Base-by-base conservation (phyloP, 2,113 vertebrate genomes). In the Typhlomys cinereus region DNA sequence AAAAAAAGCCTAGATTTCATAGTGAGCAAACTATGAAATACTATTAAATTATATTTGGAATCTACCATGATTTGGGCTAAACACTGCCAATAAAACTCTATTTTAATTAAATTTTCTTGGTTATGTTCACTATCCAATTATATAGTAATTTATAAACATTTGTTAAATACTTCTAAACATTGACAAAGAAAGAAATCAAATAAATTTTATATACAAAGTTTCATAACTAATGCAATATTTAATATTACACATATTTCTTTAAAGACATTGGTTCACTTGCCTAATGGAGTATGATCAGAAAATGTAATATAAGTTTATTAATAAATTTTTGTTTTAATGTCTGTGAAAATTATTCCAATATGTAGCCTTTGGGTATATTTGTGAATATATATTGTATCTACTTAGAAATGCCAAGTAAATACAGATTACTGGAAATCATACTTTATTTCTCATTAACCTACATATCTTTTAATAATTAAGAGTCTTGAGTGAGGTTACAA, bases 151-250 rank as follows among this genome's bases (percentile, higher is more conserved):
- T 31, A 50, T 44, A 85, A 88, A 11, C 14, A 41, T 83, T 85
- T 85, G 7, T 70, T 10, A 75, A 75, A 90, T n/a, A 93, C 75
- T 54, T 2, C 1, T 25, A n/a, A 88, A 39, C 34, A 79, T 39
- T 44, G 31, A 12, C 5, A 1, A 82, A 78, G 5, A 92, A 62
- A 4, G 44, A 69, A n/a, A 85, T 48, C 75, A 64, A n/a, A 23
- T 44, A 82, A 74, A 64, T 46, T 67, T 36, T 41, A 27, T 27
- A 62, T 20, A 44, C 18, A 71, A 87, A 82, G 15, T 66, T 82
- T 91, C 46, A 50, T n/a, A 89, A 64, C 57, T 59, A 86, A 84
- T 46, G 66, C 80, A 79, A 59, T 88, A 70, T 18, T 23, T 74
- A 57, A 70, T 75, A 67, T 50, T 48, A 92, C 52, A 25, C 10